Conservation (phyloP, 2,888 invertebrate genomes). For the Thecocarcelia acutangulata region DNA sequence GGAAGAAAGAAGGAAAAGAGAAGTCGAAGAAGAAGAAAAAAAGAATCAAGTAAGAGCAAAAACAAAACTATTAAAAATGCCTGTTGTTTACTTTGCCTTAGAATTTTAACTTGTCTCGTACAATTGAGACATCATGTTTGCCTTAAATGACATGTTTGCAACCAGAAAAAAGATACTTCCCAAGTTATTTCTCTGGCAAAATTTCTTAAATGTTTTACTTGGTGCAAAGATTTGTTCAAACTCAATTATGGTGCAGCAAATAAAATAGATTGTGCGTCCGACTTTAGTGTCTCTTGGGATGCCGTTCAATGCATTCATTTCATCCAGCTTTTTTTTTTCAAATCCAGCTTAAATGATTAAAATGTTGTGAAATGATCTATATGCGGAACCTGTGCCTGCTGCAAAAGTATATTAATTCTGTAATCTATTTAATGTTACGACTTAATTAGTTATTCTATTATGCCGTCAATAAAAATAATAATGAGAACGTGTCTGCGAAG, state of each 20-base stretch:
- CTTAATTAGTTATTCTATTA: slow-evolving; percentile 64
- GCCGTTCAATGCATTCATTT: too few species aligned
- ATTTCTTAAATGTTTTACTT: slow-evolving; percentile 18
- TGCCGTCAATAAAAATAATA: slow-evolving; percentile 23
- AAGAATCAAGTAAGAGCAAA: slow-evolving; percentile 8
- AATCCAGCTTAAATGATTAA: background rate
- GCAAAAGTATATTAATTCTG: slow-evolving; percentile 41
- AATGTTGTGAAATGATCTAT: background rate
- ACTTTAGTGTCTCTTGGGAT: too few species aligned
- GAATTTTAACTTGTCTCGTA: slow-evolving; percentile 40
- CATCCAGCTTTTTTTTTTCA: too few species aligned
- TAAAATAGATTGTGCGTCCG: too few species aligned
- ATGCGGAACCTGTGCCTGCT: background rate
- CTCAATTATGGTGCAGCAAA: slow-evolving; percentile 3
- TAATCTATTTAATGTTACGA: slow-evolving; percentile 61
- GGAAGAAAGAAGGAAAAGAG: slow-evolving; percentile 27
- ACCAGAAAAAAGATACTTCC: slow-evolving; percentile 5
- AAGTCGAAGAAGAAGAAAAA: slow-evolving; percentile 7
- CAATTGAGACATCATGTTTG: slow-evolving; percentile 47
- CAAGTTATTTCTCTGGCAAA: background rate
- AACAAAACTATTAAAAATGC: slow-evolving; percentile 1
- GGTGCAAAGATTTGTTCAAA: slow-evolving; percentile 3
- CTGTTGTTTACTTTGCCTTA: slow-evolving; percentile 27
- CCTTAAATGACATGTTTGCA: slow-evolving; percentile 45
- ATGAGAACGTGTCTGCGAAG: slow-evolving; percentile 28